These are phyloP conservation scores for Bilobella aurantiaca DNA, from an alignment of 1,140 invertebrate species.

Conservation along the genomic window DNA sequence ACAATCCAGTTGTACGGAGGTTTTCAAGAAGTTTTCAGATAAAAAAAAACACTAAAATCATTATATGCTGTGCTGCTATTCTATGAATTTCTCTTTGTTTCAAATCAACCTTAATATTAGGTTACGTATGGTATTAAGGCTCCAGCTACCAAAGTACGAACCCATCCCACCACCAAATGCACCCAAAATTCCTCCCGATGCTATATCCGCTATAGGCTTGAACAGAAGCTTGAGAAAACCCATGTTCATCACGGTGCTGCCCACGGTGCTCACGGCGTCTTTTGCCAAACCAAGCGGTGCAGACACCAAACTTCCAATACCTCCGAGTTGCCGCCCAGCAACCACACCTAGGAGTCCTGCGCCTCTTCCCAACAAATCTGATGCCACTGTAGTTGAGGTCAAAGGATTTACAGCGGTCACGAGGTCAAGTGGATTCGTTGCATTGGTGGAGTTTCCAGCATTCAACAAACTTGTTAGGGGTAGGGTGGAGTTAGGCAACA, in stretches of 20 bases:
- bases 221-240: background rate
- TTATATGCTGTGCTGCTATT: too few species aligned
- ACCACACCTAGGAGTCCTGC: background rate
- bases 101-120: background rate
- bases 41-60: too few species aligned
- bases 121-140: background rate
- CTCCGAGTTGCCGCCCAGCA: background rate
- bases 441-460: background rate
- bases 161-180: background rate
- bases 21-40: too few species aligned
- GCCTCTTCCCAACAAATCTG: too few species aligned
- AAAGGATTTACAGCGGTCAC: background rate
- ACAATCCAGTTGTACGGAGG: too few species aligned
- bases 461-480: background rate
- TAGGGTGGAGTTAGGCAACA: background rate
- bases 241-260: background rate
- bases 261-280: background rate
- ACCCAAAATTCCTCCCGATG: background rate
- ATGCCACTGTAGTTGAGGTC: too few species aligned
- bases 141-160: background rate
- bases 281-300: background rate
- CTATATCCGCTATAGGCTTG: background rate
- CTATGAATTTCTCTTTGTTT: too few species aligned
- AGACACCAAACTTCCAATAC: background rate
- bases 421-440: background rate